phyloP scores from a whole-genome alignment of 2,797 vertebrate species.

The Heterohyrax brucei region DNA sequence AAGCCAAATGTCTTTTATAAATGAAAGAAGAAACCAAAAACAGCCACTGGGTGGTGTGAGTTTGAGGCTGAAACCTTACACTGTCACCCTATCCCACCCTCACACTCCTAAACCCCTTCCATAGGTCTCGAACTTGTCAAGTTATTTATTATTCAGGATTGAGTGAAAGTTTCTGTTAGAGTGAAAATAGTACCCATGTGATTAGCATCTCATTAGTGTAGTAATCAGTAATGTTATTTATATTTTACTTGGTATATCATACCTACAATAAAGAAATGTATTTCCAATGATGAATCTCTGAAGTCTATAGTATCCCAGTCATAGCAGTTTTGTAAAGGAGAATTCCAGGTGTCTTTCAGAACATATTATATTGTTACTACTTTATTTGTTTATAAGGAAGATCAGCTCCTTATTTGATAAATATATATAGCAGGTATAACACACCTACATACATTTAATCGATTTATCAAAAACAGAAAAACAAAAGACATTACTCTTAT shows the following conservation, averaged over 20 bases:
- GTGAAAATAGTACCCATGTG: background rate
- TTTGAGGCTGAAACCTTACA: slow-evolving; percentile 9
- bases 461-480: slow-evolving; percentile 25
- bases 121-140: background rate
- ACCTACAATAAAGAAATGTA: background rate
- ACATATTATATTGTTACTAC: background rate
- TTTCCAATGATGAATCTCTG: background rate
- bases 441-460: slow-evolving; percentile 14
- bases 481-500: background rate
- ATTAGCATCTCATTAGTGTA: background rate
- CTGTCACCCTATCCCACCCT: background rate
- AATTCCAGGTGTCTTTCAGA: background rate
- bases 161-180: background rate
- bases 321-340: background rate
- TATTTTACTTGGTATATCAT: background rate
- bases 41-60: background rate
- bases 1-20: background rate
- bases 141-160: background rate
- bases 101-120: background rate
- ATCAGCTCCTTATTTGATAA: background rate
- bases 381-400: background rate
- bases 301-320: background rate
- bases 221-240: background rate
- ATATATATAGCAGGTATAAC: background rate
- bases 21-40: background rate